phyloP scores from a whole-genome alignment of 2,888 invertebrate genomes.

The Hirtodrosophila trivittata region DNA sequence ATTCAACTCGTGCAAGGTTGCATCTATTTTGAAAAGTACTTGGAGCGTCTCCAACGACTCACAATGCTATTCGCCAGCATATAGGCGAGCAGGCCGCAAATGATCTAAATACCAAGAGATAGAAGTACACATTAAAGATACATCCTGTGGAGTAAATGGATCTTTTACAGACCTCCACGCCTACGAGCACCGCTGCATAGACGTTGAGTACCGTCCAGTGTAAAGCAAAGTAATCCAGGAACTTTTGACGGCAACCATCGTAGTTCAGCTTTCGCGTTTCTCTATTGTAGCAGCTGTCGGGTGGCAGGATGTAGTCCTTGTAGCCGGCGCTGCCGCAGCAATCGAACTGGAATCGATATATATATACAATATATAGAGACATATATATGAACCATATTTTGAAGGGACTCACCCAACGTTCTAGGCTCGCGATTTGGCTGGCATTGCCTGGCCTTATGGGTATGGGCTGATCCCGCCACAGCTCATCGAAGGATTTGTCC shows the following conservation, averaged over 20 bases:
- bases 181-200: slow-evolving; percentile 64
- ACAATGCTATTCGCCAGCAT: slow-evolving; percentile 79
- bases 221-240: slow-evolving; percentile 73
- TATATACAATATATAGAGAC: too few relatives aligned
- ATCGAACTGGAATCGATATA: slow-evolving; percentile 70
- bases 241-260: slow-evolving; percentile 80
- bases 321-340: slow-evolving; percentile 77
- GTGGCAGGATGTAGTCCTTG: slow-evolving; percentile 73
- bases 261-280: slow-evolving; percentile 68
- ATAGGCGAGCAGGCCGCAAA: slow-evolving; percentile 78
- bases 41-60: slow-evolving; percentile 82
- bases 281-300: slow-evolving; percentile 74
- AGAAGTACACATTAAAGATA: too few relatives aligned
- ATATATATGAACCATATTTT: too few relatives aligned
- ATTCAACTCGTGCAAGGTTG: background rate
- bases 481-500: slow-evolving; percentile 74
- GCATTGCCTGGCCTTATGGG: slow-evolving; percentile 78
- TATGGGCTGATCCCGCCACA: slow-evolving; percentile 77
- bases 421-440: slow-evolving; percentile 76
- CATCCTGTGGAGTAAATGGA: too few relatives aligned
- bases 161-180: slow-evolving; percentile 68
- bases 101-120: slow-evolving; percentile 66
- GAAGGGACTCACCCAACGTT: slow-evolving; percentile 75
- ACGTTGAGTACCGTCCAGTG: slow-evolving; percentile 75
- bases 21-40: slow-evolving; percentile 78